phyloP scores from a whole-genome alignment of 2,888 invertebrate genomes.

The Xylota sylvarum region DNA sequence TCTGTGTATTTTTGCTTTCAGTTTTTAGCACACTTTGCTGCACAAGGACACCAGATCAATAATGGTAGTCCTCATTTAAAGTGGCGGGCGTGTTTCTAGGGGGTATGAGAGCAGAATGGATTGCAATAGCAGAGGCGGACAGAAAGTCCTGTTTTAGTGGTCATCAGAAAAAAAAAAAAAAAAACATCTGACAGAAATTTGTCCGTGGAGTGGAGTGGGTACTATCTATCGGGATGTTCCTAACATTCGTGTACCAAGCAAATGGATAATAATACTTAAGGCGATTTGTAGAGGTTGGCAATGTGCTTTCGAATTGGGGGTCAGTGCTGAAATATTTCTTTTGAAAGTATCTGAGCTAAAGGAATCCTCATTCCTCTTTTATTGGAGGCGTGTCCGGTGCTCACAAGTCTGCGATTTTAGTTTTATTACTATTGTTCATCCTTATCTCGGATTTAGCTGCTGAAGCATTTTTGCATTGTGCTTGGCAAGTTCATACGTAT shows the following conservation, averaged over 20 bases:
- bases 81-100: slow-evolving; percentile 1
- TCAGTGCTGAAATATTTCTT: neutral
- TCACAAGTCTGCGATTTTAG: too few species aligned
- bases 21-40: slow-evolving; percentile 56
- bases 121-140: neutral
- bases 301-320: neutral
- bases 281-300: neutral
- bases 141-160: slow-evolving; percentile 7
- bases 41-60: slow-evolving; percentile 72
- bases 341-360: too few species aligned
- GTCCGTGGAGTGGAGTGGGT: neutral
- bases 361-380: too few species aligned
- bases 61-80: slow-evolving; percentile 50
- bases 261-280: neutral
- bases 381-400: too few species aligned
- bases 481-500: too few species aligned
- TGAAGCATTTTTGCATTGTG: too few species aligned
- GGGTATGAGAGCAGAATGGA: neutral
- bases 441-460: too few species aligned
- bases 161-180: slow-evolving; percentile 1
- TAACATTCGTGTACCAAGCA: slow-evolving; percentile 13
- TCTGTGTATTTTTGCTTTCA: slow-evolving; percentile 64
- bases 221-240: neutral
- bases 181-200: slow-evolving; percentile 1
- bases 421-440: too few species aligned